Evolutionary conservation across 2,888 invertebrate genomes (phyloP), one percentile per base, ranked within the genome.

Genomic region (Macrosiphum euphorbiae): DNA sequence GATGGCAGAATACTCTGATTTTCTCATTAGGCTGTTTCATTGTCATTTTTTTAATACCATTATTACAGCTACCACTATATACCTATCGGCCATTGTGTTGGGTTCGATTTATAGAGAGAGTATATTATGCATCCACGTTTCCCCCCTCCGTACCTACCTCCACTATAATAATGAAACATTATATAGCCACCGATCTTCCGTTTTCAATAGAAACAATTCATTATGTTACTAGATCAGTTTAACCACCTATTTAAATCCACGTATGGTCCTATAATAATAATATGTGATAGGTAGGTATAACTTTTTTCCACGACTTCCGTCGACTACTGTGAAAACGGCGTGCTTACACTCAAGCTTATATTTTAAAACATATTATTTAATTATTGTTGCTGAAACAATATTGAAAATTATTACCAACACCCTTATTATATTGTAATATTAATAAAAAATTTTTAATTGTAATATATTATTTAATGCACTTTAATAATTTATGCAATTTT

Each of bases 11-110:
- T 94, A 94, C 90, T 94, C 86, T 67, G 94, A 90, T 94, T 94
- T 94, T 94, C 94, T 94, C 94, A 94, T 94, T 94, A 94, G 94
- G 94, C 94, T 94, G 90, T 94, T 94, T 90, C 94, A 94, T 94
- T 94, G 94, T 94, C 90, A 94, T 94, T 90, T 94, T 92, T 90
- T 90, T 94, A 94, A 90, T 87, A 94, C 90, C 87, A 94, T 94
- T 94, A 93, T 93, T 93, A 90, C 47, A 44, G 24, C 93, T 85
- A 89, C 85, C 20, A 88, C 92, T 67, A 41, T 92, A 61, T 90
- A 90, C 86, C 90, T 86, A 90, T 86, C 86, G 67, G 90, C 94
- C 86, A 90, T 94, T 94, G 94, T 94, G 67, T 94, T 44, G 67
- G 41, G 58, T 90, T 94, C 94, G 94, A 87, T 90, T 94, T 94